phyloP scores from a whole-genome alignment of 2,888 invertebrate species.

The Matsumyia berberina region DNA sequence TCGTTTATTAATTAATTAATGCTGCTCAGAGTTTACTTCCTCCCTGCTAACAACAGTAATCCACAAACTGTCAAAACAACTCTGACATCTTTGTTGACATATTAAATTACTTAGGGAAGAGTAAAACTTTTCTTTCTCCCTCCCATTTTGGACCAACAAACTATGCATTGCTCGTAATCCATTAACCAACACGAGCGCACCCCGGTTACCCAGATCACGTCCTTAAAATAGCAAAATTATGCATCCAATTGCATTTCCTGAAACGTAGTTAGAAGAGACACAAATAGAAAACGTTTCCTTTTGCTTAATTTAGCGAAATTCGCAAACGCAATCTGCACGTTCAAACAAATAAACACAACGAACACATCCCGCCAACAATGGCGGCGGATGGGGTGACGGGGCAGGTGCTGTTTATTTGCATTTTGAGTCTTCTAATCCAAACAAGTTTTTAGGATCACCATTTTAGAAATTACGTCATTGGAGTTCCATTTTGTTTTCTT shows the following conservation, averaged over 20 bases:
- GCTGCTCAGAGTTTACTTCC: no score
- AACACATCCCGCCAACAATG: not conserved
- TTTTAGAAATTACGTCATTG: slow-evolving; percentile 73
- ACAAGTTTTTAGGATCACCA: slow-evolving; percentile 63
- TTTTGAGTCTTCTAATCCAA: slow-evolving; percentile 44
- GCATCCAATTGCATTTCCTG: slow-evolving; percentile 31
- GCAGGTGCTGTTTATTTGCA: slow-evolving; percentile 41
- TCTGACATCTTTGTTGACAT: not conserved
- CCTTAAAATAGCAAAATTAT: slow-evolving; percentile 55
- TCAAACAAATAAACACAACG: slow-evolving; percentile 17
- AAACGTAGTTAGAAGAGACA: not conserved
- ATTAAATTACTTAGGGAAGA: not conserved
- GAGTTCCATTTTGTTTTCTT: slow-evolving; percentile 31
- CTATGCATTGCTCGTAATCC: slow-evolving; percentile 9
- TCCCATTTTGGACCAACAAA: slow-evolving; percentile 6
- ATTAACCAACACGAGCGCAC: slow-evolving; percentile 21
- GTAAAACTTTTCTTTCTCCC: slow-evolving; percentile 19
- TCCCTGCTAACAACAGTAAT: no score
- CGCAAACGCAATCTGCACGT: slow-evolving; percentile 1
- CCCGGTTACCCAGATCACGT: slow-evolving; percentile 7
- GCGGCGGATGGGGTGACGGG: no score
- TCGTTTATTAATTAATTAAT: no score
- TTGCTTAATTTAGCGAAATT: slow-evolving; percentile 23
- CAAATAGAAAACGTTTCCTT: slow-evolving; percentile 19
- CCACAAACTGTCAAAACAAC: not conserved